Conservation (phyloP, 2,797 vertebrate species). For the Acrocephalus scirpaceus region DNA sequence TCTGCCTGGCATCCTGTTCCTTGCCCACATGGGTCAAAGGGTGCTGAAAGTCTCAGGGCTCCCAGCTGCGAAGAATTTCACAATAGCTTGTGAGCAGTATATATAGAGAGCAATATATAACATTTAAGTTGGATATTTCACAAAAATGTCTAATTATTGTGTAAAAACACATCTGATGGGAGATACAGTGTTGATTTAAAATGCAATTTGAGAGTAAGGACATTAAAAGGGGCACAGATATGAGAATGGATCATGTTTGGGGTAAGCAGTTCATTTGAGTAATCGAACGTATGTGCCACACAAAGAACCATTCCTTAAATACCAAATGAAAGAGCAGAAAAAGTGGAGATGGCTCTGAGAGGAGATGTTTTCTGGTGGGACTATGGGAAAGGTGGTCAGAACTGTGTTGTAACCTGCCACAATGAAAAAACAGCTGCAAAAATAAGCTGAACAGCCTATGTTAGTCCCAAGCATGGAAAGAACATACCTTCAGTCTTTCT, state of each 20-base stretch:
- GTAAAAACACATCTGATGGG: neutral
- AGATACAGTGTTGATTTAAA: neutral
- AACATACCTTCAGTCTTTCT: neutral
- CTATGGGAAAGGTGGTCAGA: neutral
- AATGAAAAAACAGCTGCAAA: neutral
- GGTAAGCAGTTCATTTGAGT: neutral
- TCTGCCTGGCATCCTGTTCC: neutral
- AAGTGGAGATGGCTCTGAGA: neutral
- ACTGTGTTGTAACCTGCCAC: neutral
- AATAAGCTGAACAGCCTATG: neutral
- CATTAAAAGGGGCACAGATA: neutral
- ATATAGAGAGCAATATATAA: neutral
- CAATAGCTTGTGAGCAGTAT: neutral
- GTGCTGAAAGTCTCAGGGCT: neutral
- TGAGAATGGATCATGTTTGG: neutral
- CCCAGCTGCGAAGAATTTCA: neutral
- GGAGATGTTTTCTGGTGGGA: neutral
- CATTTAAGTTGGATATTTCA: neutral
- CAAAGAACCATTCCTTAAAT: neutral
- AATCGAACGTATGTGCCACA: neutral
- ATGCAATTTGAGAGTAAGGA: neutral
- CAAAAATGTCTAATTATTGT: neutral
- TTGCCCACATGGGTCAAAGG: neutral
- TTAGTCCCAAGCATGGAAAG: neutral
- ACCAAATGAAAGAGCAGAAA: neutral